phyloP scores from a whole-genome alignment of 2,888 invertebrate genomes.

The Helicoverpa assulta region DNA sequence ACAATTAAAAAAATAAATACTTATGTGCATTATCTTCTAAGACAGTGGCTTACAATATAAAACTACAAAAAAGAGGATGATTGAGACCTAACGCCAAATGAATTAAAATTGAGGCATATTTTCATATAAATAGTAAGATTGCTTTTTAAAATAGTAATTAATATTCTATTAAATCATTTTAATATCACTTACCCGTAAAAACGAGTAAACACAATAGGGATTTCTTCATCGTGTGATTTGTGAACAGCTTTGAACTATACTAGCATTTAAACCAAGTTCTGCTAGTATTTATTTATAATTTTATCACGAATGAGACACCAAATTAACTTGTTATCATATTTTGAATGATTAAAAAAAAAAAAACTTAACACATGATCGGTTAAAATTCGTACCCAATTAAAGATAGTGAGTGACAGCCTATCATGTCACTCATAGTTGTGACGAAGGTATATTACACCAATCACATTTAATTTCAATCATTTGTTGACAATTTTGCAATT shows the following conservation, averaged over 20 bases:
- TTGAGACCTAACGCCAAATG: no score
- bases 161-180: neutral
- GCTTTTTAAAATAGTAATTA: neutral
- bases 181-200: conserved; percentile 33
- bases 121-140: no score
- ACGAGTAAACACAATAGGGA: conserved; percentile 40
- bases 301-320: conserved; percentile 21
- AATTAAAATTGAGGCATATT: no score
- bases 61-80: no score
- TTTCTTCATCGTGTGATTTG: conserved; percentile 40
- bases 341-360: neutral
- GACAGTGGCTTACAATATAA: no score
- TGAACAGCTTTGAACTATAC: conserved; percentile 1
- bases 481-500: no score
- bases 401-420: neutral
- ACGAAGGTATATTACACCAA: no score
- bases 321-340: conserved; percentile 16
- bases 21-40: no score
- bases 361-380: neutral
- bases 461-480: no score
- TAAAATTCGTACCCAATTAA: conserved; percentile 11
- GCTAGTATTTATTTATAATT: conserved; percentile 27
- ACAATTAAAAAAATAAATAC: no score
- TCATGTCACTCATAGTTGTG: no score
- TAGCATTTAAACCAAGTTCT: neutral